A percentile compares a stretch with the other conserved stretches of the same genome.
Evolutionary conservation across 1,140 invertebrate genomes (phyloP).

Genomic region (Samia ricini): DNA sequence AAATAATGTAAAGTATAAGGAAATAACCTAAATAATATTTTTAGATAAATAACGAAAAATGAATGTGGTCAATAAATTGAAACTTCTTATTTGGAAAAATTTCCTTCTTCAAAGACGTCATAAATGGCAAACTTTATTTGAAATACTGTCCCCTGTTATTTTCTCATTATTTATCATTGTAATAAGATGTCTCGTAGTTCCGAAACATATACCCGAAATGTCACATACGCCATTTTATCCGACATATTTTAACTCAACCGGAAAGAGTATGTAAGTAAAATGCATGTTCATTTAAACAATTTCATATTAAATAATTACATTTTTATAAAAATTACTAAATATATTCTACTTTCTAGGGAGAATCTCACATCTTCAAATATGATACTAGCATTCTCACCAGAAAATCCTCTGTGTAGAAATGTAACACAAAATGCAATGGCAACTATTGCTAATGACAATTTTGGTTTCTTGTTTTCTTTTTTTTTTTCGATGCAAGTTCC

Average conservation of each 20-base stretch:
- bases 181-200: slow-evolving; percentile 79
- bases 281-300: background rate
- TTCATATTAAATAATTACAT: background rate
- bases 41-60: slow-evolving; percentile 25
- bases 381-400: slow-evolving; percentile 68
- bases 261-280: slow-evolving; percentile 55
- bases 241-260: slow-evolving; percentile 63
- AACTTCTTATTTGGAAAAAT: slow-evolving; percentile 91
- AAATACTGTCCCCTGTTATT: slow-evolving; percentile 85
- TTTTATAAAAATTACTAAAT: background rate
- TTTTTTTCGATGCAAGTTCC: slow-evolving; percentile 53
- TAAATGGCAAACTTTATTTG: slow-evolving; percentile 85
- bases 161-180: slow-evolving; percentile 86
- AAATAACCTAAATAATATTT: too few species aligned
- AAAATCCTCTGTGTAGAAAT: slow-evolving; percentile 56
- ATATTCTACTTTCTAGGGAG: slow-evolving; percentile 27
- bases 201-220: slow-evolving; percentile 56
- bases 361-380: slow-evolving; percentile 56
- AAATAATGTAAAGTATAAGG: too few species aligned
- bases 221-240: slow-evolving; percentile 55
- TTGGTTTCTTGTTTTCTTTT: slow-evolving; percentile 39
- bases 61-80: slow-evolving; percentile 77
- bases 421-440: slow-evolving; percentile 60
- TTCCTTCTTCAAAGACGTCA: slow-evolving; percentile 87
- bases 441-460: slow-evolving; percentile 59